Conservation (phyloP, 1,140 invertebrate genomes). For the Battus philenor region DNA sequence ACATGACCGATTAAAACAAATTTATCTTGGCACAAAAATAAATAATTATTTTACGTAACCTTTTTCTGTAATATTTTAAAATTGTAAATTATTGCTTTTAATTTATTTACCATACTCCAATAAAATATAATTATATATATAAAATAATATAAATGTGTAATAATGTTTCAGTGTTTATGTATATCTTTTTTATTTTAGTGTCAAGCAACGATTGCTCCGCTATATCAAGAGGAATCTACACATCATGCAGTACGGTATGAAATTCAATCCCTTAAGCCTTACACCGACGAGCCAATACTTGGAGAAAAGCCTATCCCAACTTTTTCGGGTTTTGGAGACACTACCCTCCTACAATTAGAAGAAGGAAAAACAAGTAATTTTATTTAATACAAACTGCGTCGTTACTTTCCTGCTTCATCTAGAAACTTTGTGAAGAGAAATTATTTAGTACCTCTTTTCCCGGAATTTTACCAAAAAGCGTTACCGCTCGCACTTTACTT, state of each 20-base stretch:
- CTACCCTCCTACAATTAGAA: conserved; percentile 2
- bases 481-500: too few species aligned
- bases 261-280: conserved; percentile 4
- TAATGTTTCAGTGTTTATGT: not conserved
- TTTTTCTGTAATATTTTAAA: too few species aligned
- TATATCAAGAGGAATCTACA: conserved; percentile 47
- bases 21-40: too few species aligned
- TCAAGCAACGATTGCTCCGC: conserved; percentile 53
- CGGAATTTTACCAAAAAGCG: too few species aligned
- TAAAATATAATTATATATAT: too few species aligned
- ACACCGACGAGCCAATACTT: not conserved
- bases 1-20: too few species aligned
- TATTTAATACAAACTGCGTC: too few species aligned
- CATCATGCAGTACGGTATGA: conserved; percentile 25
- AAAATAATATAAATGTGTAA: not conserved
- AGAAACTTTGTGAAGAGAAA: too few species aligned
- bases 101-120: not conserved
- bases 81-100: too few species aligned
- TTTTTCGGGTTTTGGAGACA: conserved; percentile 8
- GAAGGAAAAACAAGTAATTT: conserved; percentile 6
- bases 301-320: conserved; percentile 2
- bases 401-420: too few species aligned
- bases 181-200: conserved; percentile 39
- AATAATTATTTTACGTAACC: too few species aligned
- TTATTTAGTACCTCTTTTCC: too few species aligned